Base-by-base conservation (phyloP, 2,113 vertebrate genomes). In the Sebastes schlegelii region DNA sequence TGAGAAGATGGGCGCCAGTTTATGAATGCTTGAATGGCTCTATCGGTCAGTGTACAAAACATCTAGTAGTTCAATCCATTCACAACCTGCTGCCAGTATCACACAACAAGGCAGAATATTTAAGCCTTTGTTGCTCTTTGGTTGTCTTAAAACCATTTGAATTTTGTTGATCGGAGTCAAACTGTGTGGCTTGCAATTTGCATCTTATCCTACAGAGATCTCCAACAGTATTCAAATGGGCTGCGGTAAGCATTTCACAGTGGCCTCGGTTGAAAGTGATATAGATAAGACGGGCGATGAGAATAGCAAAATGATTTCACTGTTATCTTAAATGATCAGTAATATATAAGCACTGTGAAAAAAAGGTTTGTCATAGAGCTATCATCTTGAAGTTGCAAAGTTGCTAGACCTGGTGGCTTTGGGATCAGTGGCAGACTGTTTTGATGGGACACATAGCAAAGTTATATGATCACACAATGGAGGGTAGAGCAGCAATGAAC, bases 371-470 rank as follows among this genome's bases (percentile, higher is more conserved):
- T 62, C 17, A 42, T 17, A 12, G 10, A 34, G 4, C 42, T 60
- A 2, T 34, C 48, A 10, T 58, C 26, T 61, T 34, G 1, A 61
- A 58, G 54, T 21, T 74, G 52, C 21, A 42, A 75, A 64, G 26
- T 69, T 70, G 26, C 40, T 52, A 3, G 57, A 73, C 63, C n/a
- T 43, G 40, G 12, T 49, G 67, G 8, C 57, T 46, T 4, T 19
- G 34, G 11, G n/a, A 9, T 66, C 46, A 49, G 77, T 74, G 52
- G 11, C 45, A 23, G n/a, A 40, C 21, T 16, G 64, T 46, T 79
- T 40, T 51, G 69, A 72, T 49, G 51, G 88, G 73, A 86, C 63
- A 66, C 70, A 74, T n/a, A 12, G 63, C 54, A 65, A 76, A 74
- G 57, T 80, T 66, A 43, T 58, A 68, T n/a, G 17, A 2, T 45